Evolutionary conservation across 1,140 invertebrate genomes (phyloP).

Genomic region (Globodera ellingtonae): DNA sequence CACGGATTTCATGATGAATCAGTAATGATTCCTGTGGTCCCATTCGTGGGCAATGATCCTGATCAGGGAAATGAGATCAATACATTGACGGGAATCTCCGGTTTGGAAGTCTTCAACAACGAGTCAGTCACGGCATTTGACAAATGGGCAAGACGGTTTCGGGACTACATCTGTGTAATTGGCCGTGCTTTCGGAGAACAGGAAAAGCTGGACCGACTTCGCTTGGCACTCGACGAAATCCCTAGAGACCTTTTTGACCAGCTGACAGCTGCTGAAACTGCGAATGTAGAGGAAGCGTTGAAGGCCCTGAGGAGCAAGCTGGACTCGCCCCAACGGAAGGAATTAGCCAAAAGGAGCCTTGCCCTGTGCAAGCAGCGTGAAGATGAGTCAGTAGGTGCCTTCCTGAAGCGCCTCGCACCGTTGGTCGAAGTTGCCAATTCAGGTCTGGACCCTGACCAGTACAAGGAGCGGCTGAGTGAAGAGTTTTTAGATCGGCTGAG

Average conservation of each 20-base stretch:
- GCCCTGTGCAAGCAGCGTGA: background rate
- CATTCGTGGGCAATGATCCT: background rate
- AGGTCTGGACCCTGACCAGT: background rate
- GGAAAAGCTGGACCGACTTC: background rate
- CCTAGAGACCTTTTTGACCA: background rate
- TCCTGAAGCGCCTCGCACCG: background rate
- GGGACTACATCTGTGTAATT: background rate
- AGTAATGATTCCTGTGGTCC: background rate
- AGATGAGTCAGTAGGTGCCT: background rate
- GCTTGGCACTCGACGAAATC: background rate
- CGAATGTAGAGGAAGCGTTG: background rate
- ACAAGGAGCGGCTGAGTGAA: background rate
- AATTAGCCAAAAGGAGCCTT: conserved; percentile 8
- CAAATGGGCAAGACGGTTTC: background rate
- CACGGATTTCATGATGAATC: background rate
- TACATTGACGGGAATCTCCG: too few relatives aligned
- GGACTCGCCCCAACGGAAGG: conserved; percentile 2
- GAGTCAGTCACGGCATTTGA: conserved; percentile 6
- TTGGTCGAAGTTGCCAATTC: background rate
- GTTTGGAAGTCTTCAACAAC: background rate
- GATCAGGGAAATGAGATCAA: too few relatives aligned
- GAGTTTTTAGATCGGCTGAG: conserved; percentile 1
- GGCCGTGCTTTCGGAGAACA: background rate
- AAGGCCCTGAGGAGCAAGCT: background rate
- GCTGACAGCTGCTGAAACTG: background rate